Base-by-base conservation (phyloP, 2,113 vertebrate genomes). In the Austrofundulus limnaeus region DNA sequence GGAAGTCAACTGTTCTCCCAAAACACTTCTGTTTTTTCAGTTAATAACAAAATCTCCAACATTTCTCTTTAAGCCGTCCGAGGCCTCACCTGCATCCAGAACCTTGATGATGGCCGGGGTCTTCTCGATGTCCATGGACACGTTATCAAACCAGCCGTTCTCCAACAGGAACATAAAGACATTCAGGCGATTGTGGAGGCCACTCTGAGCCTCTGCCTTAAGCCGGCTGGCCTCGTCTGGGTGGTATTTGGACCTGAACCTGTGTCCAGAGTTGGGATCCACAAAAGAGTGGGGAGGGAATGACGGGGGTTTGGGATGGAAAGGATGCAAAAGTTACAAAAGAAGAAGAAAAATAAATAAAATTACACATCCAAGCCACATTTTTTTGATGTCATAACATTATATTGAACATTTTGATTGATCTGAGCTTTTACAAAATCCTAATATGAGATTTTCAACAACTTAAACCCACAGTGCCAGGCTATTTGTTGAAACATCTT, bases 161-260 rank as follows among this genome's bases (percentile, higher is more conserved):
- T 97, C 95, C 91, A 95, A 91, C 53, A 97, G 92, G 70, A 92
- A 96, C 47, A 90, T 76, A 78, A 94, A 97, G 31, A 95, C 94
- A 16, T 80, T 90, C 31, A 95, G 85, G 1, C 96, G 89, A 78
- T 96, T 96, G 61, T 93, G 90, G 43, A 97, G 90, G 46, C 92
- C 89, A 15, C 90, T 87, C 51, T 91, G 92, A 47, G 93, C 91
- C 68, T 96, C 96, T 24, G 92, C 92, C 67, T 93, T 93, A 2
- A 94, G 90, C 37, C 90, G 89, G 5, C 92, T 94, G 11, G 93
- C 92, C 82, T 97, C 95, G 12, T 97, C 96, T 1, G 96, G 96
- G 77, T 97, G 96, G 73, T 97, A 97, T 76, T 95, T 97, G 46
- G 95, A 95, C n/a, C 94, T 93, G 80, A 97, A 96, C 95, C 95